Evolutionary conservation across 2,888 invertebrate species (phyloP), one percentile per base, ranked within the genome.

Genomic region (Sinohyriopsis cumingii): DNA sequence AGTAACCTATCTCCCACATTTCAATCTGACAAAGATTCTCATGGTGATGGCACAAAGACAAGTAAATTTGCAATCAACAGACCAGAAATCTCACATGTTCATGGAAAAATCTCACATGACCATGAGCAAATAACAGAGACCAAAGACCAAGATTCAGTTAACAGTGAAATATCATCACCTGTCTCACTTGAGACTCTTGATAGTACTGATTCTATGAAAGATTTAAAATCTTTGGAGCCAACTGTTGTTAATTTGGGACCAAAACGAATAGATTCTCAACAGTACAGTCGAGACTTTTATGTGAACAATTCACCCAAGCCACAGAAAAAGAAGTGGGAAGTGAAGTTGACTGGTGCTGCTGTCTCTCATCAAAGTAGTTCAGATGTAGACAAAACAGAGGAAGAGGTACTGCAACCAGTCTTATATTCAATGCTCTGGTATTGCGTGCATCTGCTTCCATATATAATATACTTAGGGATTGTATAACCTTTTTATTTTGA

Each of bases 261-360:
- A n/a, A 84, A 85, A 68, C 73, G 80, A 45, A 76, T 85, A n/a
- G 80, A 82, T 63, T 78, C 72, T 12, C 78, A 82, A 33, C 75
- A 80, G 20, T 87, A 86, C 74, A 75, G 80, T 20, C 70, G 85
- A 54, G 88, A 88, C 67, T 88, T 82, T 71, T 83, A 83, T 70
- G 76, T 86, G 3, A 75, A 67, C 18, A 68, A 79, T 54, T 74
- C 76, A 18, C 76, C 73, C 19, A 64, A 65, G 61, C 28, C 67
- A 67, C 63, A 68, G 12, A 64, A 79, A 59, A 70, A 73, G 57
- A 79, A 78, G 63, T 81, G 81, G 82, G 80, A 81, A 33, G 82
- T 83, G 28, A 82, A 79, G 3, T 79, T 78, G 22, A 74, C 83
- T 1, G 19, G 60, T 7, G 79, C 79, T 2, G 77, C 79, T 19